A percentile compares a stretch with the other conserved stretches of the same genome.
These are phyloP conservation scores for Muraenolepis orangiensis DNA, from an alignment of 2,797 vertebrate species.

Conservation along the genomic window DNA sequence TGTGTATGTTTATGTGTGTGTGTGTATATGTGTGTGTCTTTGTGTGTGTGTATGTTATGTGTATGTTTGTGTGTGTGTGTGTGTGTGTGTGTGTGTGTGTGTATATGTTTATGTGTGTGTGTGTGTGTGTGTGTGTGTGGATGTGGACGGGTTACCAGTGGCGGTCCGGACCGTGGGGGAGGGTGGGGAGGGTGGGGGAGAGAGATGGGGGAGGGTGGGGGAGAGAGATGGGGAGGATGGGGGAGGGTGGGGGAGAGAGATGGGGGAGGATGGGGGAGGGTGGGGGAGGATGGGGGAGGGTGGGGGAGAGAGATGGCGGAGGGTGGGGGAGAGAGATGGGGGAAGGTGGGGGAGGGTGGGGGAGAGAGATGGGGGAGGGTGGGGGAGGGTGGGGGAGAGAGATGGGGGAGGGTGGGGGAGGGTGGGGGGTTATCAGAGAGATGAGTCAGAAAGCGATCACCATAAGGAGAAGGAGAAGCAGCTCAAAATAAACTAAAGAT, in stretches of 20 bases:
- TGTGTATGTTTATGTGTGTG: not conserved
- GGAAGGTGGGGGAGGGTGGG: constrained; percentile 25
- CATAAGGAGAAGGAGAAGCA: not conserved
- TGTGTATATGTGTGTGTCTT: not conserved
- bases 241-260: constrained; percentile 24
- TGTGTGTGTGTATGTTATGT: constrained; percentile 24
- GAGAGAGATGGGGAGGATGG: no score
- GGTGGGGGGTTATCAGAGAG: constrained; percentile 53
- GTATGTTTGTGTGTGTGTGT: constrained; percentile 26
- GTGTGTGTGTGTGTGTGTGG: not conserved
- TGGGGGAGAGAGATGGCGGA: constrained; percentile 53
- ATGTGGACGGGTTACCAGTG: constrained; percentile 12
- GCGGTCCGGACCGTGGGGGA: constrained; percentile 50
- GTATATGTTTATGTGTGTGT: not conserved
- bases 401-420: constrained; percentile 25
- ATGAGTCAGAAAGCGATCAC: constrained; percentile 55
- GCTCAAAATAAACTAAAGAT: no score
- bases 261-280: constrained; percentile 24
- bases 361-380: constrained; percentile 60
- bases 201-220: constrained; percentile 57
- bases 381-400: constrained; percentile 28
- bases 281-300: constrained; percentile 23
- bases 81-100: not conserved
- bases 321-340: constrained; percentile 21
- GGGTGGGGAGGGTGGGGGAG: constrained; percentile 42